phyloP scores from a whole-genome alignment of 2,888 invertebrate genomes.

The Zele albiditarsus region DNA sequence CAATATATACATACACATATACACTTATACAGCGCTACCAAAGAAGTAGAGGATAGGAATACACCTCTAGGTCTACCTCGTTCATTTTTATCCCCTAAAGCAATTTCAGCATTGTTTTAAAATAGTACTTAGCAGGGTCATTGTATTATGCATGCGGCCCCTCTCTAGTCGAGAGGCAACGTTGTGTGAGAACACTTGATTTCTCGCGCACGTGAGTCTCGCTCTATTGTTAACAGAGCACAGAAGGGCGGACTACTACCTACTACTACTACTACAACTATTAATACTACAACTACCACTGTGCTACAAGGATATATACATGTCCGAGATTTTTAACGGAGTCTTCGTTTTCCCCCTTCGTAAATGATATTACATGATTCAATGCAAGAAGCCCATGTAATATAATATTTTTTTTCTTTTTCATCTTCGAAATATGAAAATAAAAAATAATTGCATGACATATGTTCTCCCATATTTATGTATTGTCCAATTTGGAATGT shows the following conservation, averaged over 20 bases:
- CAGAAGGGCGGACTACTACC: conserved; percentile 38
- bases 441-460: neutral
- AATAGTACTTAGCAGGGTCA: conserved; percentile 74
- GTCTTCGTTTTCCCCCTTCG: conserved; percentile 15
- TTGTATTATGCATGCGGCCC: conserved; percentile 73
- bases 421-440: neutral
- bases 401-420: neutral
- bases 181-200: conserved; percentile 72
- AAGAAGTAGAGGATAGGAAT: conserved; percentile 71
- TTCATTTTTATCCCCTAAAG: conserved; percentile 74
- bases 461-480: neutral
- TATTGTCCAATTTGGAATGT: neutral
- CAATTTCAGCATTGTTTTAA: conserved; percentile 74
- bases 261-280: conserved; percentile 5
- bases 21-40: conserved; percentile 53
- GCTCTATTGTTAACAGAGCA: conserved; percentile 70
- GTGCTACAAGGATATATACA: conserved; percentile 49
- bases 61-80: conserved; percentile 70
- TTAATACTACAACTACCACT: conserved; percentile 8
- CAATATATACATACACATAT: conserved; percentile 32
- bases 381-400: neutral
- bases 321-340: conserved; percentile 63
- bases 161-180: conserved; percentile 43
- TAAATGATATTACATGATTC: conserved; percentile 9
- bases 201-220: conserved; percentile 72